These are phyloP conservation scores for Pseudorhombus dupliciocellatus DNA, from an alignment of 2,113 vertebrate genomes.

Conservation along the genomic window DNA sequence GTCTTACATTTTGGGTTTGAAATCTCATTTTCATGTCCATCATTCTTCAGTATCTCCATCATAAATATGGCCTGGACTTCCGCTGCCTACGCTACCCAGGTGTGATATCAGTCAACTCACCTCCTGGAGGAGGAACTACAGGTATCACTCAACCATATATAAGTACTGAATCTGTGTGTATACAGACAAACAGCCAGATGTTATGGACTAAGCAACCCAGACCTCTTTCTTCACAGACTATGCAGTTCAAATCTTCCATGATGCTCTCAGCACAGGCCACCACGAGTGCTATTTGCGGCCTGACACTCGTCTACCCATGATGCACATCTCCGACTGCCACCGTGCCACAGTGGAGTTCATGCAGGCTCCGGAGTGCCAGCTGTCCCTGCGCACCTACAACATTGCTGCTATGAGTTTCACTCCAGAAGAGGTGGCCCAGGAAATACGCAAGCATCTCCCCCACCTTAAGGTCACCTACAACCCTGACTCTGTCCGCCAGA, in stretches of 20 bases:
- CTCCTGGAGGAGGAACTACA: conserved; percentile 81
- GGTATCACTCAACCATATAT: conserved; percentile 65
- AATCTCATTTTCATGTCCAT: not conserved
- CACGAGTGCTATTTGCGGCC: conserved; percentile 81
- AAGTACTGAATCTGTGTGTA: too few species aligned
- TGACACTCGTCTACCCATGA: conserved; percentile 84
- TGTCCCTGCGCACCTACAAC: conserved; percentile 82
- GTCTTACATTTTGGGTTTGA: not conserved
- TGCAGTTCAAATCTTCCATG: conserved; percentile 83
- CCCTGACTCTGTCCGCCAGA: conserved; percentile 79
- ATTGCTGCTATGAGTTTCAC: conserved; percentile 84
- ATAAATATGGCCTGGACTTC: conserved; percentile 83
- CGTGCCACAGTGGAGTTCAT: conserved; percentile 82
- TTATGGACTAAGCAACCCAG: not conserved
- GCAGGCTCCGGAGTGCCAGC: conserved; percentile 76
- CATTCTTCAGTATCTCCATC: conserved; percentile 78
- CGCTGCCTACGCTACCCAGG: conserved; percentile 83
- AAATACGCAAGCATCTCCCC: conserved; percentile 81
- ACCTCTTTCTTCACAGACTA: conserved; percentile 72
- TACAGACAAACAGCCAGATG: not conserved
- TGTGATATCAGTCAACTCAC: conserved; percentile 79
- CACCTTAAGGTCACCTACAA: conserved; percentile 81
- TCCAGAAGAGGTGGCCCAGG: conserved; percentile 78
- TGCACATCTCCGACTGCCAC: conserved; percentile 84
- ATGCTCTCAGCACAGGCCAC: conserved; percentile 78